Conservation (phyloP, 1,140 invertebrate species). For the Cyphomyrmex costatus region DNA sequence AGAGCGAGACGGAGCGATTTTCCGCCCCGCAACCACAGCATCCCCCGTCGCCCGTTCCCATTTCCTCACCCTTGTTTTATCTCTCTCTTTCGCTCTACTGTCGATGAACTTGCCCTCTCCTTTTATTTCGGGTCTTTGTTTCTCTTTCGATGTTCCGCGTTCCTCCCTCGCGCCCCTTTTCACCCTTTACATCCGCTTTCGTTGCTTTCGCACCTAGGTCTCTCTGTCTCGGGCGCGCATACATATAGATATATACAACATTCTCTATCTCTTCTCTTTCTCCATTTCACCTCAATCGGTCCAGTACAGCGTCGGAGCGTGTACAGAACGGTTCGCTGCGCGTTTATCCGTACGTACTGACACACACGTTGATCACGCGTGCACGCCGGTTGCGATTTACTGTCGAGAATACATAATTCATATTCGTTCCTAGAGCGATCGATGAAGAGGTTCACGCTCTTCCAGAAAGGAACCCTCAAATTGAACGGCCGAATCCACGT, state of each 20-base stretch:
- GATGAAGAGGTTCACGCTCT: not conserved
- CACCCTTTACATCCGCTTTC: slow-evolving; percentile 56
- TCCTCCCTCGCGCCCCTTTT: slow-evolving; percentile 11
- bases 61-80: slow-evolving; percentile 41
- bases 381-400: slow-evolving; percentile 16
- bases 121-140: not conserved
- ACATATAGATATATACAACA: not conserved
- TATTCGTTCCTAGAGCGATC: not conserved
- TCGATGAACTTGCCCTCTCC: slow-evolving; percentile 3
- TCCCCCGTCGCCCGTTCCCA: slow-evolving; percentile 70
- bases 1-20: slow-evolving; percentile 70
- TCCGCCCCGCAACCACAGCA: slow-evolving; percentile 82
- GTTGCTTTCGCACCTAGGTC: slow-evolving; percentile 43
- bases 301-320: slow-evolving; percentile 73
- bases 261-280: slow-evolving; percentile 50
- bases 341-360: not conserved
- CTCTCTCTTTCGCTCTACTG: not conserved
- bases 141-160: not conserved
- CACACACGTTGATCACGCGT: slow-evolving; percentile 55
- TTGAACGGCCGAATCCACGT: slow-evolving; percentile 57
- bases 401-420: not conserved
- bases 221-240: not conserved
- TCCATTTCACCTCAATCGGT: slow-evolving; percentile 69
- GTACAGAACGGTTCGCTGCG: slow-evolving; percentile 67
- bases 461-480: not conserved